These are phyloP conservation scores for Drosophila putrida DNA, from an alignment of 2,888 invertebrate species.

Conservation along the genomic window DNA sequence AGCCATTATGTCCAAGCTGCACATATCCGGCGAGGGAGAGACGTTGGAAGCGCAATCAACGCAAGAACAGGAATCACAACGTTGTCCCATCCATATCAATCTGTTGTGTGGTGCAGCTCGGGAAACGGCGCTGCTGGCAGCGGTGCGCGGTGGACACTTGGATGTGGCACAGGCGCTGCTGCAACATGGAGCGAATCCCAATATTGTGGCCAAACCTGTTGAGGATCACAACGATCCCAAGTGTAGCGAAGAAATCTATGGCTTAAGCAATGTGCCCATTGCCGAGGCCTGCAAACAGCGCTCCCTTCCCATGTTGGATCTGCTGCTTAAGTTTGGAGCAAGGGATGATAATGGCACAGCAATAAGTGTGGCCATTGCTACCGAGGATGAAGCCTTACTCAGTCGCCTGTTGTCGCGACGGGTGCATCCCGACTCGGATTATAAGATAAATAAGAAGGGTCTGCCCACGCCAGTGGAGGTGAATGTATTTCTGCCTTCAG, in stretches of 20 bases:
- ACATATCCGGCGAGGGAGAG: slow-evolving; percentile 87
- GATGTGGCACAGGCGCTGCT: slow-evolving; percentile 90
- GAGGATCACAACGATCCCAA: slow-evolving; percentile 85
- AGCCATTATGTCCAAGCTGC: slow-evolving; percentile 93
- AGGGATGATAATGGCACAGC: slow-evolving; percentile 95
- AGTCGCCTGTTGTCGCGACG: slow-evolving; percentile 94
- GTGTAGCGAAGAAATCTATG: slow-evolving; percentile 85
- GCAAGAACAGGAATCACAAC: slow-evolving; percentile 76
- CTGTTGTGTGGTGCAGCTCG: slow-evolving; percentile 90
- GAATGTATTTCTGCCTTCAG: slow-evolving; percentile 85
- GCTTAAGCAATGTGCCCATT: slow-evolving; percentile 84
- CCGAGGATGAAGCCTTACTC: slow-evolving; percentile 91
- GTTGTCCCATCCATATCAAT: slow-evolving; percentile 91
- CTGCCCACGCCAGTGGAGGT: slow-evolving; percentile 87
- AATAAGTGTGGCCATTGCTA: slow-evolving; percentile 90
- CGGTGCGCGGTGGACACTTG: slow-evolving; percentile 91
- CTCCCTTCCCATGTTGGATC: slow-evolving; percentile 84
- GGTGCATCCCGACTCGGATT: slow-evolving; percentile 96
- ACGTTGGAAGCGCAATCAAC: slow-evolving; percentile 77
- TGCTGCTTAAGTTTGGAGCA: slow-evolving; percentile 88
- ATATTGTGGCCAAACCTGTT: slow-evolving; percentile 87
- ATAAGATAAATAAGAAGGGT: slow-evolving; percentile 95
- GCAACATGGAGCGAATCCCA: slow-evolving; percentile 93
- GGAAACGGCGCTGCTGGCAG: slow-evolving; percentile 94
- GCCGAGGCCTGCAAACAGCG: slow-evolving; percentile 85